phyloP scores from a whole-genome alignment of 2,888 invertebrate genomes.

The Himalopsyche anomala region DNA sequence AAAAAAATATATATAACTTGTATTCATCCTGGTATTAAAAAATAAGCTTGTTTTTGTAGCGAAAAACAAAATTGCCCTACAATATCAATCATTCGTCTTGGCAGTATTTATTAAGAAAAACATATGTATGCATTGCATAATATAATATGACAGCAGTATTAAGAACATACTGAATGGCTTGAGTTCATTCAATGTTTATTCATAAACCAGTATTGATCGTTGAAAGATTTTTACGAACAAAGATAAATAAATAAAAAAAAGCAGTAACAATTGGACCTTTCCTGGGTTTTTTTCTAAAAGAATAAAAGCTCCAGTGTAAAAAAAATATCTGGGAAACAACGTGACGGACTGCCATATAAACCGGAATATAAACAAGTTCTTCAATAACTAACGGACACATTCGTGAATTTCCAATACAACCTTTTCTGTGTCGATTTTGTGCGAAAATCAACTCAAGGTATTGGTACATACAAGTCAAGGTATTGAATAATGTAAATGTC shows the following conservation, averaged over 20 bases:
- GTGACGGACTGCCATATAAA: slow-evolving; percentile 26
- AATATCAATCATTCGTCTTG: no score
- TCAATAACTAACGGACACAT: not conserved
- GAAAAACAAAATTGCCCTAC: no score
- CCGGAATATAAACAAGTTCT: slow-evolving; percentile 5
- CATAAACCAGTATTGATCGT: no score
- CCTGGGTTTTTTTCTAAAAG: not conserved
- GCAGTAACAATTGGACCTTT: not conserved
- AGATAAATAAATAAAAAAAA: slow-evolving; percentile 2
- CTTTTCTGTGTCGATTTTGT: not conserved
- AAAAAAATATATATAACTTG: no score
- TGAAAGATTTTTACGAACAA: not conserved
- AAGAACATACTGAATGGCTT: no score
- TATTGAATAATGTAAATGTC: slow-evolving; percentile 28
- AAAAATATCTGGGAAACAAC: not conserved
- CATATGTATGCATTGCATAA: no score
- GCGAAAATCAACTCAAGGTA: not conserved
- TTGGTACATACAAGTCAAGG: not conserved
- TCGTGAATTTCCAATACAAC: slow-evolving; percentile 11
- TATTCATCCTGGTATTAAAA: no score
- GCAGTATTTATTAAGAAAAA: no score
- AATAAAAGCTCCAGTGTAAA: not conserved
- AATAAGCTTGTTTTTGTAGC: no score
- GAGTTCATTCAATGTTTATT: no score
- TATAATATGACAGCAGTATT: no score